Conservation (phyloP, 2,113 vertebrate species). For the Haemorhous mexicanus region DNA sequence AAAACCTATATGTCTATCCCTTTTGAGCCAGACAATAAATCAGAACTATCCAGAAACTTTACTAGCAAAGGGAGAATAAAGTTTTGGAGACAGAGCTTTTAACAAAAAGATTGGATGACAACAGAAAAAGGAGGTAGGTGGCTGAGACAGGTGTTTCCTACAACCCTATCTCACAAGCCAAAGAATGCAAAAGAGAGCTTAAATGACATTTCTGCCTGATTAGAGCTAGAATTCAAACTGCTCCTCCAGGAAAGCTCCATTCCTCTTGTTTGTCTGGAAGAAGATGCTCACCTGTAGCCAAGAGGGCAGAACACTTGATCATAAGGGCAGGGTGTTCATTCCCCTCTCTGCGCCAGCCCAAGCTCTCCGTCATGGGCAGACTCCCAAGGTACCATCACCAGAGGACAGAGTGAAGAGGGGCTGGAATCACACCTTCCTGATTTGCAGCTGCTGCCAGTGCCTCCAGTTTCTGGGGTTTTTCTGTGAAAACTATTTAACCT, state of each 20-base stretch:
- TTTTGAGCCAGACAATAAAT: background rate
- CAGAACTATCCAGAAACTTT: background rate
- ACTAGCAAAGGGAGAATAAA: background rate
- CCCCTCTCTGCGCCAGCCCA: accelerated
- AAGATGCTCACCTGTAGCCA: background rate
- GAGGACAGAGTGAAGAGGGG: background rate
- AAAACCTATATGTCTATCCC: background rate
- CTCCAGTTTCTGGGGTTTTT: background rate
- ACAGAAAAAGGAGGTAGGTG: background rate
- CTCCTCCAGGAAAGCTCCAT: background rate
- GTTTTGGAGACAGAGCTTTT: background rate
- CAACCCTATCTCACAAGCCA: background rate
- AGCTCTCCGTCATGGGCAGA: background rate
- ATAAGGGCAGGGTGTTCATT: accelerated
- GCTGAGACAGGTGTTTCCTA: background rate
- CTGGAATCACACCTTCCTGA: background rate
- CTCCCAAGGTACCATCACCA: background rate
- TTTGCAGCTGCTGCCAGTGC: background rate
- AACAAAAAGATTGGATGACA: background rate
- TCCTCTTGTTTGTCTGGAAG: background rate
- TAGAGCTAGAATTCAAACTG: background rate
- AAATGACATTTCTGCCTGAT: background rate
- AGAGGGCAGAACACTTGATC: background rate
- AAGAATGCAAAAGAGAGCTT: background rate
- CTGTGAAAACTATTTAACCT: background rate